Percentiles rank a stretch among this genome's conserved stretches.
Conservation (phyloP, 2,113 vertebrate species). For the Felis catus region F.catus_Fca126_mat1.0 CM031419.1:183537001-183537500, state of each 20-base stretch:
- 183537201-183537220: not conserved
- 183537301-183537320: conserved; percentile 17
- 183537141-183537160: not conserved
- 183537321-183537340: not conserved
- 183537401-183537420: not conserved
- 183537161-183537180: not conserved
- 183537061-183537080: not conserved
- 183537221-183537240: not conserved
- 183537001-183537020: not conserved
- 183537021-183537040: not conserved
- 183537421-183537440: not conserved
- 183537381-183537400: not conserved
- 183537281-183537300: not conserved
- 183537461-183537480: not conserved
- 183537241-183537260: not conserved
- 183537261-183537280: not conserved
- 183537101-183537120: not conserved
- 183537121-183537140: not conserved
- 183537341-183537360: not conserved
- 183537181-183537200: not conserved
- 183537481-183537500: not conserved
- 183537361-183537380: not conserved
- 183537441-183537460: not conserved
- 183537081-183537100: not conserved
- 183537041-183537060: not conserved